A percentile compares a stretch with the other conserved stretches of the same genome.
These are phyloP conservation scores for Pantherophis guttatus DNA, from an alignment of 2,113 vertebrate species.

Conservation along the genomic window DNA sequence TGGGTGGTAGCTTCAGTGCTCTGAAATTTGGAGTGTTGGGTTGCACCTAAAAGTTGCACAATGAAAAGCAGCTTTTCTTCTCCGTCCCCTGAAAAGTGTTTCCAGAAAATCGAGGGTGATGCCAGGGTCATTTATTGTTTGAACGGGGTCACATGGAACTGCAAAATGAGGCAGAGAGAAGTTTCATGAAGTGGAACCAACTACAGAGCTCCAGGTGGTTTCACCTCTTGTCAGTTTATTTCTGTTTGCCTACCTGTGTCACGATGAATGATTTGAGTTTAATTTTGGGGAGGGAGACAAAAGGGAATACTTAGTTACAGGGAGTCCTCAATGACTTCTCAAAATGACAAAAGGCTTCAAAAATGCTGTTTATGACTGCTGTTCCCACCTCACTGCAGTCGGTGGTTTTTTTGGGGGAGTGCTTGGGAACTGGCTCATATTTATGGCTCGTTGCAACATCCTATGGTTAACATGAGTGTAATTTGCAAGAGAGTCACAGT, in stretches of 20 bases:
- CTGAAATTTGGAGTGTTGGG: neutral
- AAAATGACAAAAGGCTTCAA: neutral
- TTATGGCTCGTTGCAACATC: neutral
- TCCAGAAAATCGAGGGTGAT: neutral
- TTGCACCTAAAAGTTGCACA: neutral
- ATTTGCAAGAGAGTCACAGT: no score
- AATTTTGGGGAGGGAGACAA: neutral
- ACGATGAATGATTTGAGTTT: neutral
- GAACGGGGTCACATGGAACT: neutral
- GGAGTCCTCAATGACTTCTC: neutral
- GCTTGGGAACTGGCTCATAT: neutral
- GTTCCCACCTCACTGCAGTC: neutral
- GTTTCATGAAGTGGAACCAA: neutral
- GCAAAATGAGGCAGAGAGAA: neutral
- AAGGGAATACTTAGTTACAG: neutral
- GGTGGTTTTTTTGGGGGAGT: no score
- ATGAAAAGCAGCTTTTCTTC: neutral
- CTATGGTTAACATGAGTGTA: neutral
- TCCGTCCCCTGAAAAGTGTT: neutral
- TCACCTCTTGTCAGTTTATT: neutral
- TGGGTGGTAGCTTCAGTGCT: neutral
- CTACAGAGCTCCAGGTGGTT: neutral
- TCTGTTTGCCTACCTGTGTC: neutral
- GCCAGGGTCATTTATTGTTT: neutral
- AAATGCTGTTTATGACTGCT: neutral